Evolutionary conservation across 2,888 invertebrate species (phyloP).

Genomic region (Drosophila limbata): DNA sequence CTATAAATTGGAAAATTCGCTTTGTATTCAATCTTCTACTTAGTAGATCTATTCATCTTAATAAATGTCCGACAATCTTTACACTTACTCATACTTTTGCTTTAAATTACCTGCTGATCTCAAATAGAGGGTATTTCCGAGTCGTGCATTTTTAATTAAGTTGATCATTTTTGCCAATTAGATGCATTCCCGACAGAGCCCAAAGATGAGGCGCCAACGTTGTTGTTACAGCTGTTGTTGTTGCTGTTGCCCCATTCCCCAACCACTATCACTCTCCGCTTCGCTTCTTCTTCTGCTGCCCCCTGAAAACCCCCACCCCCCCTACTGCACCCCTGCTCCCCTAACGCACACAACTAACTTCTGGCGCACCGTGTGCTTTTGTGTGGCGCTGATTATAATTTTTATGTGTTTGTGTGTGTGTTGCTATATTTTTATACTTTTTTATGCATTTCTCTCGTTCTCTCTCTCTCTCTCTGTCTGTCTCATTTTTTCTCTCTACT

Average conservation of each 20-base stretch:
- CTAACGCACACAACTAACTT: slow-evolving; percentile 41
- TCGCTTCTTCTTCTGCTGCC: neutral
- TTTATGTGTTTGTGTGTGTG: slow-evolving; percentile 60
- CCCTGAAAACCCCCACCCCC: neutral
- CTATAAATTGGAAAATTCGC: too few species aligned
- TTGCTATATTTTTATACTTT: slow-evolving; percentile 21
- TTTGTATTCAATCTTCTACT: too few species aligned
- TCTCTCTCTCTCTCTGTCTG: slow-evolving; percentile 1
- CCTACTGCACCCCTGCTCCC: neutral
- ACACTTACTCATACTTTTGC: neutral
- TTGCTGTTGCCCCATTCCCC: neutral
- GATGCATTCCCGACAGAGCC: slow-evolving; percentile 46
- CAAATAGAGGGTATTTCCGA: neutral
- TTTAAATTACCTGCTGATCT: neutral
- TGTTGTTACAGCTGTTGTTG: slow-evolving; percentile 26
- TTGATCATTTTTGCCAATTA: slow-evolving; percentile 44
- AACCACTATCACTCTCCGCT: neutral
- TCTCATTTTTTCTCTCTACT: slow-evolving; percentile 6
- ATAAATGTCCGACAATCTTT: neutral
- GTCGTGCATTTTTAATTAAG: neutral
- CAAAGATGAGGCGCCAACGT: slow-evolving; percentile 53
- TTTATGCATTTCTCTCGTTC: slow-evolving; percentile 30
- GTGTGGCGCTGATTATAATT: slow-evolving; percentile 80
- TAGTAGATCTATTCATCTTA: neutral
- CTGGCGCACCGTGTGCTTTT: slow-evolving; percentile 78